Percentiles rank a stretch among this genome's conserved stretches.
Evolutionary conservation across 2,113 vertebrate genomes (phyloP).

Genomic region (Sorex araneus): DNA sequence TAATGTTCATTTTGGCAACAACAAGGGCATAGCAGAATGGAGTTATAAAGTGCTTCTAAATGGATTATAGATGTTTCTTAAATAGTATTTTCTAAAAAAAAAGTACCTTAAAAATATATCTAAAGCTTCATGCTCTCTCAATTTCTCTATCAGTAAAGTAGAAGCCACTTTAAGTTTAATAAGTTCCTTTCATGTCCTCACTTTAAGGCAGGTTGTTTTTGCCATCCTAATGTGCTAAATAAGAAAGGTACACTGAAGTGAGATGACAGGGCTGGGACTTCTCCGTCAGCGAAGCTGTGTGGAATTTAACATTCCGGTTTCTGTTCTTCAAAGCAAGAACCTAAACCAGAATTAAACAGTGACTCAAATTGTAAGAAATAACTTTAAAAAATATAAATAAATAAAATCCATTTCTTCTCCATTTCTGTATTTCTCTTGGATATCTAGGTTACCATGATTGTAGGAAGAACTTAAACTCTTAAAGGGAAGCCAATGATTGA

Average conservation of each 20-base stretch:
- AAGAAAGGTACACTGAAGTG: background rate
- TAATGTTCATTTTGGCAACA: constrained; percentile 43
- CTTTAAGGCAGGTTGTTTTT: background rate
- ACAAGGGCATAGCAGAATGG: background rate
- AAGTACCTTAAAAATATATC: constrained; percentile 57
- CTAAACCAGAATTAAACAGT: constrained; percentile 45
- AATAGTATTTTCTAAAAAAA: constrained; percentile 60
- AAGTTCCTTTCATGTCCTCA: constrained; percentile 19
- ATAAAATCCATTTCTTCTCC: constrained; percentile 1
- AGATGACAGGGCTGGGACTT: background rate
- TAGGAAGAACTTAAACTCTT: background rate
- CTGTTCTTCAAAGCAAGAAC: constrained; percentile 9
- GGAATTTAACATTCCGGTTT: background rate
- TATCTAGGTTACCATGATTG: background rate
- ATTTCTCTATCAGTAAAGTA: constrained; percentile 54
- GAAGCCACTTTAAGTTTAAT: constrained; percentile 55
- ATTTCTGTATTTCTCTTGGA: constrained; percentile 3
- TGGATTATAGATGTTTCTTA: constrained; percentile 55
- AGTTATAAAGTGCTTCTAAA: constrained; percentile 67
- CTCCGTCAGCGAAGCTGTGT: background rate
- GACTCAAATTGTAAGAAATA: constrained; percentile 27
- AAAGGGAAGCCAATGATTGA: background rate
- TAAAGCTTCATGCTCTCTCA: constrained; percentile 39
- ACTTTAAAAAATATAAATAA: constrained; percentile 39
- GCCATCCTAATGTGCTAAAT: background rate